phyloP scores from a whole-genome alignment of 2,113 vertebrate species.

The Xenus cinereus region DNA sequence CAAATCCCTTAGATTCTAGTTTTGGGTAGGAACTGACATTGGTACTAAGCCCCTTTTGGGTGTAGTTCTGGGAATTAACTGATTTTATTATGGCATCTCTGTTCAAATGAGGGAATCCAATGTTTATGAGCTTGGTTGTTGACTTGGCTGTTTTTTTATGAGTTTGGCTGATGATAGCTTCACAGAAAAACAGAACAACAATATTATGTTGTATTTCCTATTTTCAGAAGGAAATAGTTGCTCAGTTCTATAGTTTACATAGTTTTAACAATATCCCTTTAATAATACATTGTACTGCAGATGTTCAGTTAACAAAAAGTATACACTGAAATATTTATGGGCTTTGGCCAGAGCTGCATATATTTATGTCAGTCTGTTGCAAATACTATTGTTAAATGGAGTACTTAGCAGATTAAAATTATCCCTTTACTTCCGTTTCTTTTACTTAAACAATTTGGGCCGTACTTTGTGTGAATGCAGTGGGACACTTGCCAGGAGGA shows the following conservation, averaged over 20 bases:
- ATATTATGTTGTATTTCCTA: not conserved
- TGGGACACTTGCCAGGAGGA: not conserved
- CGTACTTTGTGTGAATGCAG: not conserved
- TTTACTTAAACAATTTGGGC: not conserved
- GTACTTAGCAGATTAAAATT: conserved; percentile 6
- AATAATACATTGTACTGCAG: conserved; percentile 31
- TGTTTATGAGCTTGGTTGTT: not conserved
- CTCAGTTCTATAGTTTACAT: not conserved
- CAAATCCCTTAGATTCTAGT: not conserved
- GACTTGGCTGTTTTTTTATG: not conserved
- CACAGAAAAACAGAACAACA: not conserved
- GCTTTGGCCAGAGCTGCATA: not conserved
- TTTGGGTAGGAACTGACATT: not conserved
- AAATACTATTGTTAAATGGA: conserved; percentile 23
- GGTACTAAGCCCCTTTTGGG: not conserved
- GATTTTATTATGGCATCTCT: not conserved
- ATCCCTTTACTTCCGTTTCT: conserved; percentile 1
- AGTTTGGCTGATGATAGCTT: not conserved
- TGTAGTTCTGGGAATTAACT: not conserved
- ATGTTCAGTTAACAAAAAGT: conserved; percentile 36
- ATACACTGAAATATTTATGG: not conserved
- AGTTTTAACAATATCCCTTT: conserved; percentile 11
- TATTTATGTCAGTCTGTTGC: not conserved
- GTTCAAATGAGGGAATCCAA: not conserved
- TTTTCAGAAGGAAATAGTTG: not conserved